Percentiles rank a stretch among this genome's conserved stretches.
Evolutionary conservation across 2,113 vertebrate species (phyloP).

Genomic region (Smithornis capensis): DNA sequence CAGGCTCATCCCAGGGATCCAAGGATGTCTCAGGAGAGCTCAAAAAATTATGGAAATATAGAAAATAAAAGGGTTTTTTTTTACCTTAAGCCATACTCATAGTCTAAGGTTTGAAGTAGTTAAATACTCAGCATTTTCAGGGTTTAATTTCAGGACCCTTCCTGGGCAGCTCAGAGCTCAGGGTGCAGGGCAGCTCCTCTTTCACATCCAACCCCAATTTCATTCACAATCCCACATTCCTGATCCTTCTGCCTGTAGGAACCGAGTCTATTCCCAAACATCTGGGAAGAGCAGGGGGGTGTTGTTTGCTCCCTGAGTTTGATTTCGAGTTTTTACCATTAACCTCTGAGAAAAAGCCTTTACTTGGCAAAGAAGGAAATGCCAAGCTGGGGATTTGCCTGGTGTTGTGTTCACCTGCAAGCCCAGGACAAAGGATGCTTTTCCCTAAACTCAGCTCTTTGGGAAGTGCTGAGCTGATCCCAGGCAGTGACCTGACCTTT

Average conservation of each 20-base stretch:
- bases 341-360: neutral
- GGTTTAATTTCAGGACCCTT: neutral
- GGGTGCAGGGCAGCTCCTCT: neutral
- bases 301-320: neutral
- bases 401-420: neutral
- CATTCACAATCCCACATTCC: neutral
- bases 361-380: neutral
- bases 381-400: neutral
- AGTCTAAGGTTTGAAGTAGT: neutral
- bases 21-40: accelerated
- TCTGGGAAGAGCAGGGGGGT: neutral
- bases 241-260: neutral
- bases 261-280: neutral
- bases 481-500: neutral
- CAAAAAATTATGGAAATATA: accelerated
- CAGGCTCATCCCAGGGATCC: neutral
- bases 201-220: neutral
- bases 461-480: neutral
- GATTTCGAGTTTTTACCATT: neutral
- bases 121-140: too few relatives aligned
- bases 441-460: neutral
- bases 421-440: neutral
- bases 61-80: neutral
- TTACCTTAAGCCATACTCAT: accelerated
- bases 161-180: neutral